Evolutionary conservation across 2,888 invertebrate species (phyloP).

Genomic region (Megalurothrips usitatus): DNA sequence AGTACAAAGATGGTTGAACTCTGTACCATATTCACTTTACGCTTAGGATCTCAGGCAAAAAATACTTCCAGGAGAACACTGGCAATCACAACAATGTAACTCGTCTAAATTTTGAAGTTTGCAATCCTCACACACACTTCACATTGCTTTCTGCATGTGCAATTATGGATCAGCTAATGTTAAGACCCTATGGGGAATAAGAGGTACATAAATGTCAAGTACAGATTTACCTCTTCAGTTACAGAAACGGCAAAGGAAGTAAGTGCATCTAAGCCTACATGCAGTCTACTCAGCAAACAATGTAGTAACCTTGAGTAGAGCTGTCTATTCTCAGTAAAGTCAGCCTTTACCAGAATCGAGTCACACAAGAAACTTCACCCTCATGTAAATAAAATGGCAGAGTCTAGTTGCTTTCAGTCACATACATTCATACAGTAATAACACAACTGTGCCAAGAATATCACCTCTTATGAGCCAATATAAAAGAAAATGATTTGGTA

Average conservation of each 20-base stretch:
- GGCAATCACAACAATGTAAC: slow-evolving; percentile 5
- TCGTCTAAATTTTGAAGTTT: not conserved
- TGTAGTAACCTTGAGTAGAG: not conserved
- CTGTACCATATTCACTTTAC: slow-evolving; percentile 25
- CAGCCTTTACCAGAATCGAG: not conserved
- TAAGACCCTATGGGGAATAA: not conserved
- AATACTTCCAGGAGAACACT: slow-evolving; percentile 16
- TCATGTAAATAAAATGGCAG: slow-evolving; percentile 8
- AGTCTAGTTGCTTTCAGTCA: slow-evolving; percentile 12
- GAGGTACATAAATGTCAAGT: not conserved
- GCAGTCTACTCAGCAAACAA: not conserved
- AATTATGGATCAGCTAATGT: not conserved
- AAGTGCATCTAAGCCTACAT: slow-evolving; percentile 19
- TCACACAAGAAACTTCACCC: slow-evolving; percentile 6
- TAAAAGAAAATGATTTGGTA: slow-evolving; percentile 21
- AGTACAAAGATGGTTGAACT: slow-evolving; percentile 17
- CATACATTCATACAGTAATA: slow-evolving; percentile 6
- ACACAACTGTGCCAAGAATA: not conserved
- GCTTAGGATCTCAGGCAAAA: slow-evolving; percentile 18
- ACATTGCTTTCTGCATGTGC: not conserved
- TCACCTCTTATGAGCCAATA: slow-evolving; percentile 23
- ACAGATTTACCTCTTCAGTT: not conserved
- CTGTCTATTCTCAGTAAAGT: not conserved
- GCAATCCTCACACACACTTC: not conserved
- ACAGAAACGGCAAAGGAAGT: not conserved